Evolutionary conservation across 2,888 invertebrate species (phyloP).

Genomic region (Spodoptera picta): DNA sequence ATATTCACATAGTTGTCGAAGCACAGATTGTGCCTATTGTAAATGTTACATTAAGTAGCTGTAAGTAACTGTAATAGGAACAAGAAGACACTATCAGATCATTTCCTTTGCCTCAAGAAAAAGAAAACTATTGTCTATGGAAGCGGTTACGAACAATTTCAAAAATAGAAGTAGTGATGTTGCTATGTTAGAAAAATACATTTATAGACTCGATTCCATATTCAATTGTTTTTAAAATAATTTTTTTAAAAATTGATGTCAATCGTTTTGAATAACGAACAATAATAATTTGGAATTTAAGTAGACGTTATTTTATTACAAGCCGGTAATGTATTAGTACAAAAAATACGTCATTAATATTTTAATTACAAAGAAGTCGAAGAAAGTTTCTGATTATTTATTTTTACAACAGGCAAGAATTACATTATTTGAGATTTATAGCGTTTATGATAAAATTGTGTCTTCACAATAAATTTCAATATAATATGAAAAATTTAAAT

Average conservation of each 20-base stretch:
- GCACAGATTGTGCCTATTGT: constrained; percentile 47
- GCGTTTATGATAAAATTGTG: constrained; percentile 11
- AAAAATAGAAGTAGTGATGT: constrained; percentile 25
- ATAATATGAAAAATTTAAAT: constrained; percentile 16
- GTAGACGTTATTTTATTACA: not conserved
- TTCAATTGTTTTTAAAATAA: not conserved
- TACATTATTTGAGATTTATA: constrained; percentile 6
- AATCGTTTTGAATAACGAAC: constrained; percentile 24
- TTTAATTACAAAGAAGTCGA: constrained; percentile 21
- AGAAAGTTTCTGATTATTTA: constrained; percentile 24
- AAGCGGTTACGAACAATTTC: not conserved
- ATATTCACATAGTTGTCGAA: constrained; percentile 75
- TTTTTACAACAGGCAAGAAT: constrained; percentile 27
- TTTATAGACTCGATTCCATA: constrained; percentile 8
- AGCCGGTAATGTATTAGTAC: too few relatives aligned
- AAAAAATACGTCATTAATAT: constrained; percentile 9
- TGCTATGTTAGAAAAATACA: constrained; percentile 2
- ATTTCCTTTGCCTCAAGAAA: constrained; percentile 26
- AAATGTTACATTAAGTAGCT: constrained; percentile 46
- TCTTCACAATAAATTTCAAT: constrained; percentile 3
- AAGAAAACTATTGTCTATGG: constrained; percentile 18
- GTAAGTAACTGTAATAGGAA: constrained; percentile 61
- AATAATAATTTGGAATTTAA: constrained; percentile 10
- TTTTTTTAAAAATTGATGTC: constrained; percentile 12
- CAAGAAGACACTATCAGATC: constrained; percentile 50